Evolutionary conservation across 2,797 vertebrate species (phyloP), one percentile per base, ranked within the genome.

Genomic region (Rhadinocentrus ornatus): DNA sequence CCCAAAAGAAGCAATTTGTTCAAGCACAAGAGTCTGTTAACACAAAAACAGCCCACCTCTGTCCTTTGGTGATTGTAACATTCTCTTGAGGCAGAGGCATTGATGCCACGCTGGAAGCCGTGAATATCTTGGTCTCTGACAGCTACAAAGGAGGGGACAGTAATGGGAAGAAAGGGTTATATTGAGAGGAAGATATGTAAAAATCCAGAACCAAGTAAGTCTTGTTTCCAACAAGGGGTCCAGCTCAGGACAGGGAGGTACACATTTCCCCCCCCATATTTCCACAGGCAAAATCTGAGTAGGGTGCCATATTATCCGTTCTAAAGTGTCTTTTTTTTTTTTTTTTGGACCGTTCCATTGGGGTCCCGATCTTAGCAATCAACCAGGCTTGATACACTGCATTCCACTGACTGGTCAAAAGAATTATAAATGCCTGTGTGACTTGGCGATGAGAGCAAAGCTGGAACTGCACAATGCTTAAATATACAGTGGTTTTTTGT

Each of bases 61-160:
- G 97, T 90, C 97, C 97, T 86, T 97, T 97, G 86, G 98, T 99
- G 94, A 99, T 99, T 92, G 98, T 99, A 88, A 99, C 97, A 66
- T 95, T 98, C 94, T 99, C 97, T 6, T 95, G 93, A 81, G 97
- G 96, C 73, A 95, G 88, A 80, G 98, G 96, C 81, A 96, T 90
- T 20, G 97, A 93, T 0, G 96, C 95, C 78, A 98, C 97, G 2
- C 95, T 99, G 91, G 98, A 99, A 54, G 98, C 97, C 16, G 98
- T 99, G 91, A 99, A 99, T 90, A 99, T 98, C 96, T 99, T 99
- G 1, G 97, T 98, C 92, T 99, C 98, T 20, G 97, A 97, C 85
- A 99, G 96, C 98, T 99, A 82, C 67, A 56, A 69, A 32, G 84
- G 10, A 7, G 4, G 15, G n/a, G 11, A 37, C 6, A 27, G 7